Evolutionary conservation across 1,140 invertebrate species (phyloP).

Genomic region (Platorchestia sp.): DNA sequence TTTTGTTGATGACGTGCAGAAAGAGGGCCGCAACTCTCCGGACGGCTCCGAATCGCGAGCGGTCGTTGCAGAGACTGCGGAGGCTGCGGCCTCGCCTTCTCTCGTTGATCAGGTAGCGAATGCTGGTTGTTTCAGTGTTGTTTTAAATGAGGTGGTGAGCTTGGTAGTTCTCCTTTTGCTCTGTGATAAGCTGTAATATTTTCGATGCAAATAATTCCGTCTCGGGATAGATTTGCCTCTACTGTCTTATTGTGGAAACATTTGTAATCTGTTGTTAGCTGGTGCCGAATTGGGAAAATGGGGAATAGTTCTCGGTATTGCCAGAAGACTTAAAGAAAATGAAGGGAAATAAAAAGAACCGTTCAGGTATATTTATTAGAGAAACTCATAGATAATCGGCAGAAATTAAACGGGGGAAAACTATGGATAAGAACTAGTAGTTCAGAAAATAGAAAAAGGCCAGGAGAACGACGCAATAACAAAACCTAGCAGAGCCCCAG

Average conservation of each 20-base stretch:
- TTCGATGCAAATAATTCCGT: neutral
- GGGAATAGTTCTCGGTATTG: too few relatives aligned
- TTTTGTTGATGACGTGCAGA: neutral
- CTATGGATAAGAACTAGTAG: too few relatives aligned
- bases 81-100: constrained; percentile 1
- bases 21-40: constrained; percentile 63
- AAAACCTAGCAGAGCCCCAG: too few relatives aligned
- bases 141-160: neutral
- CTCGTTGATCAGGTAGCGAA: neutral
- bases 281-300: too few relatives aligned
- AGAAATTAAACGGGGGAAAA: too few relatives aligned
- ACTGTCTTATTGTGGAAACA: neutral
- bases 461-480: too few relatives aligned
- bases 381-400: too few relatives aligned
- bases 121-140: neutral
- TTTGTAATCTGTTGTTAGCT: too few relatives aligned
- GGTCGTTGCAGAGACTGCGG: neutral
- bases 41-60: constrained; percentile 61
- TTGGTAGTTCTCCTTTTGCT: neutral
- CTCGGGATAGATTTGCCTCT: neutral
- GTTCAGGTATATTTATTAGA: too few relatives aligned
- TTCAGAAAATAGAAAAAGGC: too few relatives aligned
- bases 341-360: too few relatives aligned
- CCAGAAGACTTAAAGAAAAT: too few relatives aligned
- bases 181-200: neutral